These are phyloP conservation scores for Heliopora coerulea DNA, from an alignment of 92 coral and sea anemone species.

Conservation along the genomic window DNA sequence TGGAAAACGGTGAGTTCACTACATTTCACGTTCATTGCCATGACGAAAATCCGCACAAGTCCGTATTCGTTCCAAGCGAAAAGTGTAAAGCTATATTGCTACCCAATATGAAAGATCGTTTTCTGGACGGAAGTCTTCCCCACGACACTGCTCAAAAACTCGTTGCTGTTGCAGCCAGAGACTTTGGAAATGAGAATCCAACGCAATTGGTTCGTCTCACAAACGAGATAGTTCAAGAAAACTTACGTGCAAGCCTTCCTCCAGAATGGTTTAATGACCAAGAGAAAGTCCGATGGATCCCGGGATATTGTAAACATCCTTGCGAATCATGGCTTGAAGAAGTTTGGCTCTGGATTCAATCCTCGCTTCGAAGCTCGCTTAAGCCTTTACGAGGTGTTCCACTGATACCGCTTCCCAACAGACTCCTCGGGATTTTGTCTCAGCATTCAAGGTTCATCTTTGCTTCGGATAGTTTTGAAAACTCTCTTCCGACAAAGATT, in stretches of 20 bases:
- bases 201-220: slow-evolving; percentile 63
- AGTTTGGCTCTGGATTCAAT: slow-evolving; percentile 59
- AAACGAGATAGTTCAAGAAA: slow-evolving; percentile 41
- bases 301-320: slow-evolving; percentile 58
- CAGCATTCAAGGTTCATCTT: not conserved
- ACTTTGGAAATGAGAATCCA: not conserved
- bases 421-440: slow-evolving; percentile 64
- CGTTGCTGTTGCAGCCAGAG: slow-evolving; percentile 15
- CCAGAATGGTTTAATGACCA: slow-evolving; percentile 38
- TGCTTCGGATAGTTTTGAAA: slow-evolving; percentile 17
- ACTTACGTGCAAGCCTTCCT: slow-evolving; percentile 58
- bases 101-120: slow-evolving; percentile 55
- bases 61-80: slow-evolving; percentile 57
- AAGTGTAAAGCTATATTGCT: slow-evolving; percentile 54
- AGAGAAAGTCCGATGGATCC: slow-evolving; percentile 51
- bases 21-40: slow-evolving; percentile 3
- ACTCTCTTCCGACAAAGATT: slow-evolving; percentile 39
- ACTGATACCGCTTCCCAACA: slow-evolving; percentile 47
- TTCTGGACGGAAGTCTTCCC: slow-evolving; percentile 49
- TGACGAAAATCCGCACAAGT: slow-evolving; percentile 3
- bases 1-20: slow-evolving; percentile 65
- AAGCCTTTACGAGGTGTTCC: slow-evolving; percentile 62
- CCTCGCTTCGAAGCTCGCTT: slow-evolving; percentile 54
- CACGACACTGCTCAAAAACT: slow-evolving; percentile 35
- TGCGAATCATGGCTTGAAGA: slow-evolving; percentile 58